Evolutionary conservation across 1,140 invertebrate genomes (phyloP), one percentile per base, ranked within the genome.

Genomic region (Apis cerana): DNA sequence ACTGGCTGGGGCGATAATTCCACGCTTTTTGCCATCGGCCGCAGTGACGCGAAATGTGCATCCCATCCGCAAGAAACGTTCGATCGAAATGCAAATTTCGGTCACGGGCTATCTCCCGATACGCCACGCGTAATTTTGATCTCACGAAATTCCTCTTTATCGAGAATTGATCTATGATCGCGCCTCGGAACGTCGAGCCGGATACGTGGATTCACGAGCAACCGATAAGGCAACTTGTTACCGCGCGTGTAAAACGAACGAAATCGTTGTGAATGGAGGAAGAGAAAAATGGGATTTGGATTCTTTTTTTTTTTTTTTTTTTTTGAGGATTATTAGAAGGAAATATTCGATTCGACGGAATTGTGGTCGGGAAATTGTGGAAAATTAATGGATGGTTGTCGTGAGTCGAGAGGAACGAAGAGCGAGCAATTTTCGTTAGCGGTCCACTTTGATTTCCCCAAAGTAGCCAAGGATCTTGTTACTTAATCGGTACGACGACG

Each of bases 71-170:
- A 62, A 81, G 71, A 67, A 75, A 75, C 70, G 13, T 50, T 48
- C 81, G 65, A 79, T 83, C 72, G 81, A 68, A 65, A 83, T 83
- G 81, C 81, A 83, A 82, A 82, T 82, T 62, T 76, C 17, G 12
- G 15, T 1, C 0, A 33, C 21, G 13, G 43, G 43, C 17, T 68
- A 76, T 75, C 80, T 50, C 54, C 54, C 64, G 2, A 17, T 43
- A 15, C 33, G 21, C 19, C 54, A 48, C 7, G 33, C 52, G 80
- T 69, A 82, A 82, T 68, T 82, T 82, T 58, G 19, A 76, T 76
- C 69, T 82, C 64, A n/a, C 62, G 59, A 80, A 76, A 79, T 65
- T 83, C 48, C 81, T 15, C 27, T 52, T 70, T 83, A 70, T 83
- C 75, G 75, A 48, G 48, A 27, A 21, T 27, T 23, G 80, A 75